Percentiles rank a stretch among this genome's conserved stretches.
Conservation (phyloP, 2,797 vertebrate species). For the Avahi laniger region DNA sequence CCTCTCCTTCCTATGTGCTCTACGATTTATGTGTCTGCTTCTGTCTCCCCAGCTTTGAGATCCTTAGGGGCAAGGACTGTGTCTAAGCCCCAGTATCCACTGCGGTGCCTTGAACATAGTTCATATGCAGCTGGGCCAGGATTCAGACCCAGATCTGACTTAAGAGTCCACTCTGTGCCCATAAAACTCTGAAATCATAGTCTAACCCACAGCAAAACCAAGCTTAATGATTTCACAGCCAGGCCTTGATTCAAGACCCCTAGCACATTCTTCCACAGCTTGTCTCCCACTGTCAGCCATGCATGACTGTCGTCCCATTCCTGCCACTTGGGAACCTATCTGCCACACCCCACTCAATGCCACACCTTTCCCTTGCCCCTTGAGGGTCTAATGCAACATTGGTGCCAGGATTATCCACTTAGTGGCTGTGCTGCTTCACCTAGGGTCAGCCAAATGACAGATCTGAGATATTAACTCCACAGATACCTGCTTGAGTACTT, state of each 20-base stretch:
- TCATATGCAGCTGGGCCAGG: not conserved
- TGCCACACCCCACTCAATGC: not conserved
- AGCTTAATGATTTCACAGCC: not conserved
- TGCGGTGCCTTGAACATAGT: not conserved
- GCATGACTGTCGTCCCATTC: not conserved
- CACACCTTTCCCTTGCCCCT: not conserved
- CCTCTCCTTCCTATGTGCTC: not conserved
- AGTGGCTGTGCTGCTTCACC: not conserved
- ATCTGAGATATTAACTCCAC: not conserved
- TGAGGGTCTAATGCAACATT: not conserved
- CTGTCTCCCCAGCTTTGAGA: not conserved
- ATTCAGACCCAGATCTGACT: not conserved
- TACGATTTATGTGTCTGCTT: not conserved
- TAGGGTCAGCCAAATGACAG: not conserved
- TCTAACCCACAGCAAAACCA: not conserved
- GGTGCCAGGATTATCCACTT: not conserved
- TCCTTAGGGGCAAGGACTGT: not conserved
- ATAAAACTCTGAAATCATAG: not conserved
- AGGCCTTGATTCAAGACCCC: not conserved
- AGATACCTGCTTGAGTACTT: not conserved
- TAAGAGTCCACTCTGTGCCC: not conserved
- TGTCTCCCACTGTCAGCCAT: too few relatives aligned
- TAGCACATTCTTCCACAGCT: not conserved
- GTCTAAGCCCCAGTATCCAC: not conserved
- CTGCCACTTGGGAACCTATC: not conserved